Evolutionary conservation across 1,140 invertebrate genomes (phyloP), one percentile per base, ranked within the genome.

Genomic region (Papilio xuthus): DNA sequence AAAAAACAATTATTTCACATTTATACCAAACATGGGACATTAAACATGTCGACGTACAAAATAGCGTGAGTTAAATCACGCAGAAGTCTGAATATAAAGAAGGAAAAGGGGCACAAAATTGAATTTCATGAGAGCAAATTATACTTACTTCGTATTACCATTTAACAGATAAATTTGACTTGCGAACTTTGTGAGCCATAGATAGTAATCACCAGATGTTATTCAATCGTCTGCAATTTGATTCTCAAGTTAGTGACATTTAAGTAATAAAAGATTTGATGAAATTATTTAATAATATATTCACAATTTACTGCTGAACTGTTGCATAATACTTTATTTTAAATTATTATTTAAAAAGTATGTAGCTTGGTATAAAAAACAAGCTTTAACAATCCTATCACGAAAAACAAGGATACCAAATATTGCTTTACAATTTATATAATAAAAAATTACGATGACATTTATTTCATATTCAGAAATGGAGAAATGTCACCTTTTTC

Each of bases 401-500:
- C 44, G 13, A 18, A 47, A 20, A 23, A 56, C 12, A 32, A 32
- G 13, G 60, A 10, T 32, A 28, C 13, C 12, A 32, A 67, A 32
- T 32, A 32, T 67, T 13, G 56, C 56, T 63, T 32, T 67, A 32
- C 3, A 18, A 32, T 67, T 67, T 67, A 67, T 67, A 28, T 1
- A 56, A 56, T 28, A 67, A 67, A 67, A 67, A 32, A 28, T 28
- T 28, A 67, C 60, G 60, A 28, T 15, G 60, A 28, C 26, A 67
- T 67, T 67, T 67, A 67, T 67, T 67, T 32, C 26, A 67, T 67
- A 67, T 13, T 32, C 23, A 28, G 60, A 15, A 67, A 15, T 67
- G 60, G 60, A 32, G 23, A 73, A 75, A 75, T 75, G n/a, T 75
- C 44, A 75, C 50, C 23, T 75, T 75, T 75, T 56, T 37, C 73